Evolutionary conservation across 1,140 invertebrate genomes (phyloP), one percentile per base, ranked within the genome.

Genomic region (Aculops lycopersici): DNA sequence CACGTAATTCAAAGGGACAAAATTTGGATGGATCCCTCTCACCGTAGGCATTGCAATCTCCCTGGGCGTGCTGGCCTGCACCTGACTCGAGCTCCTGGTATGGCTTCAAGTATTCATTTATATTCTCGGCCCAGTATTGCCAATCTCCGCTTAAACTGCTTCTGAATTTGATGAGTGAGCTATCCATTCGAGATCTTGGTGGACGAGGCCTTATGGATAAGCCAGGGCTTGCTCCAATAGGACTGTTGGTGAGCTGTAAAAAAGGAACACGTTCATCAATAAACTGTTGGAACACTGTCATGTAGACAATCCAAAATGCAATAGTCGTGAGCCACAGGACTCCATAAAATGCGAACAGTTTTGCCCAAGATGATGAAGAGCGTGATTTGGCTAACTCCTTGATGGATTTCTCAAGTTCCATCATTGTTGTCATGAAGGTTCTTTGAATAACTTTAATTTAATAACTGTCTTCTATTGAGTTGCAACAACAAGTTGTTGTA

Each of bases 221-320:
- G n/a, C 24, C 24, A 61, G 84, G 83, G 65, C 86, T 88, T 51
- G 60, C 70, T 47, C 80, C 80, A 48, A 90, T 81, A 46, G 88
- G 57, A 40, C 79, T 80, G 41, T 65, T 60, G 2, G 70, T 68
- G 53, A 74, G 59, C 55, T 74, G 68, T 70, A 78, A 81, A 59
- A 79, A 83, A 8, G 84, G 80, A 53, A 67, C 64, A 51, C 70
- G 70, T 37, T 62, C 58, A 53, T 88, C 76, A 51, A 92, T 59
- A 20, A 81, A 90, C 58, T 81, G 74, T 56, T 78, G 86, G 63
- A 90, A 90, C 48, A 88, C 70, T 42, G 74, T 70, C 56, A 90
- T 62, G 69, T 88, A 72, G 15, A 72, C 73, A 41, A 72, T 69
- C 60, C 88, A 90, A 65, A 90, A 90, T 24, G 52, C 53, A 48